phyloP scores from a whole-genome alignment of 2,888 invertebrate genomes.

The Himalopsyche anomala region DNA sequence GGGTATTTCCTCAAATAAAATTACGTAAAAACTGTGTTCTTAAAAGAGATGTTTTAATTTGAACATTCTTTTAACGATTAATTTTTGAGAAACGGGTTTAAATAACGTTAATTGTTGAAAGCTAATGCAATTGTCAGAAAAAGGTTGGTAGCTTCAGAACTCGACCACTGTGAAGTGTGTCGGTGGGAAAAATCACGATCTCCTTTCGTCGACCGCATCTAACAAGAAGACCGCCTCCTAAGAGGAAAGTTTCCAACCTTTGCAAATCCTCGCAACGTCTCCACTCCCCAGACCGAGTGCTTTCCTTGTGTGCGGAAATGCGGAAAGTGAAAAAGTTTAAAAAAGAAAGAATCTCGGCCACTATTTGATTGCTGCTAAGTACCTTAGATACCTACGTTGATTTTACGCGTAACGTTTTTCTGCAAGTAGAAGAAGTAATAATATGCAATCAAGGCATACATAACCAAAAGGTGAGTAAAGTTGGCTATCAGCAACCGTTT shows the following conservation, averaged over 20 bases:
- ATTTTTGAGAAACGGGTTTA: no score
- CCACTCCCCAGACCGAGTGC: not conserved
- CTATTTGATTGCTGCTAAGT: not conserved
- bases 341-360: not conserved
- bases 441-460: no score
- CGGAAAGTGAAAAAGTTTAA: slow-evolving; percentile 9
- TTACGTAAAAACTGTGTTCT: no score
- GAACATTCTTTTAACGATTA: no score
- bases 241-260: slow-evolving; percentile 14
- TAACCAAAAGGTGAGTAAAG: no score
- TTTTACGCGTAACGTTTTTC: no score
- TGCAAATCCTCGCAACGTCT: not conserved
- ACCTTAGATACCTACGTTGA: no score
- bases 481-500: no score
- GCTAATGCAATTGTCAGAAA: not conserved
- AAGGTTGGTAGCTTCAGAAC: not conserved
- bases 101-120: not conserved
- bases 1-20: no score
- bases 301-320: not conserved
- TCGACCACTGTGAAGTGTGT: not conserved
- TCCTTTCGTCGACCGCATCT: not conserved
- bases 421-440: no score
- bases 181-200: slow-evolving; percentile 13
- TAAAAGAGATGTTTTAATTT: no score
- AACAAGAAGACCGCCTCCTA: slow-evolving; percentile 2